These are phyloP conservation scores for Phymanthus crucifer DNA, from an alignment of 92 coral and sea anemone genomes.

Conservation along the genomic window DNA sequence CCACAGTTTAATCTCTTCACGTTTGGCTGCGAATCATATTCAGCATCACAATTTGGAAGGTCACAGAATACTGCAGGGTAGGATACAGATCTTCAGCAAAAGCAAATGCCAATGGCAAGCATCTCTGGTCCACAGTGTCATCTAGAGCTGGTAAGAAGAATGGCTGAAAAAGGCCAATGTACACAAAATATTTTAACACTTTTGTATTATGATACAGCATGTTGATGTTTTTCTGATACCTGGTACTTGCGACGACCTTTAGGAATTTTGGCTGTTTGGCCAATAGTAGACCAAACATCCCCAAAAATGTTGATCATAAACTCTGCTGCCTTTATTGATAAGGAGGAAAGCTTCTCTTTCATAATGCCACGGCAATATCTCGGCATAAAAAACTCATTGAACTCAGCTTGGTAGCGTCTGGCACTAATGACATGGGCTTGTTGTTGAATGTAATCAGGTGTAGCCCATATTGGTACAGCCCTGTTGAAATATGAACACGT, in stretches of 20 bases:
- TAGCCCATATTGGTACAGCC: not conserved
- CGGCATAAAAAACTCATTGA: not conserved
- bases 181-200: too few species aligned
- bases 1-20: not conserved
- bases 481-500: not conserved
- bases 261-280: not conserved
- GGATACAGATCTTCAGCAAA: not conserved
- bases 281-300: not conserved
- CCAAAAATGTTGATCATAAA: not conserved
- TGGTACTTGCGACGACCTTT: constrained; percentile 5
- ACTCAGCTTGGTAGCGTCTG: not conserved
- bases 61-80: not conserved
- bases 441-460: not conserved
- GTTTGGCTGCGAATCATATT: not conserved
- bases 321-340: not conserved
- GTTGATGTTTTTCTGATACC: not conserved
- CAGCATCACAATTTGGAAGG: not conserved
- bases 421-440: not conserved
- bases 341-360: not conserved
- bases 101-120: not conserved
- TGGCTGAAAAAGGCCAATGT: not conserved
- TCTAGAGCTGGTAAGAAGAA: not conserved
- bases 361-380: not conserved
- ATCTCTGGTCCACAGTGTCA: not conserved
- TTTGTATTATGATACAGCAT: too few species aligned